A percentile compares a stretch with the other conserved stretches of the same genome.
These are phyloP conservation scores for Sternarchorhynchus goeldii DNA, from an alignment of 2,797 vertebrate genomes.

Conservation along the genomic window DNA sequence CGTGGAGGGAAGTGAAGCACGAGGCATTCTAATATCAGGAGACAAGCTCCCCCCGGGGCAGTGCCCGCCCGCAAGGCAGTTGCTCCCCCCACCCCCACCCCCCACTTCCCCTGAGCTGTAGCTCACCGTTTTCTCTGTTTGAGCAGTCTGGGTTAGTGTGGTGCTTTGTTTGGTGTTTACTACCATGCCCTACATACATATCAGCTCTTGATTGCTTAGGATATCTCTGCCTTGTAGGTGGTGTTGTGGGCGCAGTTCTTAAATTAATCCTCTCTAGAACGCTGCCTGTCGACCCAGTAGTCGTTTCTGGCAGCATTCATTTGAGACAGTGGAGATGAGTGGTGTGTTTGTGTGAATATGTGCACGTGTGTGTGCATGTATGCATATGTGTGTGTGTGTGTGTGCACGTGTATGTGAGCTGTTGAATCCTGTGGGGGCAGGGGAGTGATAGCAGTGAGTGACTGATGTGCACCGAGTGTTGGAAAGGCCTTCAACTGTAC, in stretches of 20 bases:
- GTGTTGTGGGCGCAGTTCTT: not conserved
- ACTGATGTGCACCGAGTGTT: constrained; percentile 39
- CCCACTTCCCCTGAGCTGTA: too few species aligned
- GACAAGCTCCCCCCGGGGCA: constrained; percentile 42
- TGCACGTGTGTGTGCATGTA: not conserved
- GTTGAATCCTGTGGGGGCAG: not conserved
- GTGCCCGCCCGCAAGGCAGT: constrained; percentile 5
- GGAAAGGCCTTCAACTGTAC: constrained; percentile 34
- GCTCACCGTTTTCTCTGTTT: constrained; percentile 11
- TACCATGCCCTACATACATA: not conserved
- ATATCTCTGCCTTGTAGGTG: not conserved
- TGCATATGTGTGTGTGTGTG: not conserved
- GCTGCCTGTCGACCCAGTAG: not conserved
- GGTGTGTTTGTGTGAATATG: not conserved
- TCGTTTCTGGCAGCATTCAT: constrained; percentile 20
- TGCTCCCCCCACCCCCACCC: too few species aligned
- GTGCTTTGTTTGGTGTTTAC: constrained; percentile 17
- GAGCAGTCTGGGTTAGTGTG: not conserved
- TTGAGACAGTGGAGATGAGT: constrained; percentile 10
- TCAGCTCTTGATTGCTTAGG: not conserved
- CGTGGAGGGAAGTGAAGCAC: constrained; percentile 38
- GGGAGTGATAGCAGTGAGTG: constrained; percentile 26
- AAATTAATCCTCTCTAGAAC: constrained; percentile 7
- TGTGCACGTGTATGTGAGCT: not conserved
- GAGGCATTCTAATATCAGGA: constrained; percentile 47